These are phyloP conservation scores for Chiloscyllium punctatum DNA, from an alignment of 2,797 vertebrate species.

Conservation along the genomic window DNA sequence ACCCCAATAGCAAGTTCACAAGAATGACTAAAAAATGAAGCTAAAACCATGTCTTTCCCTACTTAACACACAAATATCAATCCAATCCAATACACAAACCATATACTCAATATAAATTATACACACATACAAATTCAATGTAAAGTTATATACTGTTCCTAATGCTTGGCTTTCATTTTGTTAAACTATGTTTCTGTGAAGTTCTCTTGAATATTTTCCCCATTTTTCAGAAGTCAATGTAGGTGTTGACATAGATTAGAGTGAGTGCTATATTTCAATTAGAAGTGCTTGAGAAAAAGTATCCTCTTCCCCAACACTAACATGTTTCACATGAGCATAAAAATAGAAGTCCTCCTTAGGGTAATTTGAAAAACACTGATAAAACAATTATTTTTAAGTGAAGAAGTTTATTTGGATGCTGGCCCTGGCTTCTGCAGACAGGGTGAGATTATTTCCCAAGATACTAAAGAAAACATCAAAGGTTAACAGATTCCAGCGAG, in stretches of 20 bases:
- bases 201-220: not conserved
- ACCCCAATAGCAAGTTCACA: too few species aligned
- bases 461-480: not conserved
- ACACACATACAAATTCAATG: too few species aligned
- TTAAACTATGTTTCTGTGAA: not conserved
- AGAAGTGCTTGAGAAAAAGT: not conserved
- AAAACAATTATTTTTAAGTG: not conserved
- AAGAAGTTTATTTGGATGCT: not conserved
- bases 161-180: not conserved
- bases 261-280: not conserved
- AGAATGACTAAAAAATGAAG: too few species aligned
- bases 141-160: too few species aligned
- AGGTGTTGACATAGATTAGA: not conserved
- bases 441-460: not conserved
- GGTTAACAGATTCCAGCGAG: not conserved
- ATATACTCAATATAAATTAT: too few species aligned
- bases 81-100: too few species aligned
- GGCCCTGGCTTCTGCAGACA: not conserved
- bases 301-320: not conserved
- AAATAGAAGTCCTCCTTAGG: not conserved
- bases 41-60: too few species aligned
- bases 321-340: not conserved
- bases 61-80: too few species aligned
- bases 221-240: not conserved
- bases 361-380: slow-evolving; percentile 18